These are phyloP conservation scores for Vidua chalybeata DNA, from an alignment of 2,113 vertebrate genomes.

Conservation along the genomic window DNA sequence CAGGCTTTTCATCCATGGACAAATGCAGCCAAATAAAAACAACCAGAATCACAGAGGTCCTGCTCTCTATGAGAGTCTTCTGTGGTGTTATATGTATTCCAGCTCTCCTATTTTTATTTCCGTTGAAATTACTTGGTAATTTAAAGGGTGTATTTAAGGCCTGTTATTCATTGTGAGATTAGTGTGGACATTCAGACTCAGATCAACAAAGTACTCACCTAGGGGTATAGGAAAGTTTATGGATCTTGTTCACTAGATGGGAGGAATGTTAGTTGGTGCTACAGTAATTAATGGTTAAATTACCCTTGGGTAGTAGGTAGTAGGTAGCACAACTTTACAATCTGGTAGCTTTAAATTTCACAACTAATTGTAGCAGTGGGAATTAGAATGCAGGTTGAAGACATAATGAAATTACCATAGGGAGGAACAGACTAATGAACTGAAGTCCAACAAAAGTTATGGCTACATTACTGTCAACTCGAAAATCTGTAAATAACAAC, in stretches of 20 bases:
- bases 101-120: not conserved
- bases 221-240: not conserved
- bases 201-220: not conserved
- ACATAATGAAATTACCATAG: slow-evolving; percentile 38
- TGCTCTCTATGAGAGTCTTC: not conserved
- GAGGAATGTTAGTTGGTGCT: not conserved
- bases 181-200: not conserved
- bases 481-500: slow-evolving; percentile 50
- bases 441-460: slow-evolving; percentile 51
- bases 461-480: not conserved
- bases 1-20: not conserved
- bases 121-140: not conserved
- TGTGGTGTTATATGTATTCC: not conserved
- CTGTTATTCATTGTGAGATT: not conserved
- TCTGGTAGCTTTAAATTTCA: slow-evolving; percentile 59
- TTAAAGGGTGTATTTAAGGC: not conserved
- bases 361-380: slow-evolving; percentile 1
- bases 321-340: slow-evolving; percentile 44
- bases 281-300: slow-evolving; percentile 61
- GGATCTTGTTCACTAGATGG: not conserved
- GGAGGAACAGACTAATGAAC: slow-evolving; percentile 30
- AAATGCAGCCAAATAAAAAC: not conserved
- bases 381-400: slow-evolving; percentile 48
- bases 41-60: not conserved
- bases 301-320: slow-evolving; percentile 32